Evolutionary conservation across 2,113 vertebrate genomes (phyloP), one percentile per base, ranked within the genome.

Genomic region (Perca schrenkii): DNA sequence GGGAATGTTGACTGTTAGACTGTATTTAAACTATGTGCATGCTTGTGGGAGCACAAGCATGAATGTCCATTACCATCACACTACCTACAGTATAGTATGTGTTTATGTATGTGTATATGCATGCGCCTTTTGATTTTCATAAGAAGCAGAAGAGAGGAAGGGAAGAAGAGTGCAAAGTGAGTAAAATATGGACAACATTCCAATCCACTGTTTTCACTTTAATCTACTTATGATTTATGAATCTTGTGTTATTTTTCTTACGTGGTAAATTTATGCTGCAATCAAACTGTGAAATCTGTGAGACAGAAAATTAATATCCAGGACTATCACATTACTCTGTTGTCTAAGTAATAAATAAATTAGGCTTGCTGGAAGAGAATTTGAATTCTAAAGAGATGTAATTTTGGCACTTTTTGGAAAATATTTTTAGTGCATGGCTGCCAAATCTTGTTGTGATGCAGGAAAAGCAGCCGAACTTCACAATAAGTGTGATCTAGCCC

Each of bases 1-100:
- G 34, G 69, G 71, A 70, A 83, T 87, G 84, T 89, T 90, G 88
- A 79, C 82, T 81, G 66, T 69, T 50, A 28, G 69, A 77, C 73
- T 77, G 49, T 56, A 60, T 86, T 82, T 82, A 77, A 88, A 89
- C 66, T 82, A 50, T 54, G 57, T 43, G 28, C 16, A 22, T 77
- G 79, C 53, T 77, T 49, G 8, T 71, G 14, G 15, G 58, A 2
- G 2, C 66, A 25, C 46, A 76, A 58, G 43, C 8, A 66, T 67
- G 16, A 36, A 67, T 7, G 34, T 67, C 17, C 10, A 49, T 63
- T 1, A 56, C 15, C 36, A 34, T 16, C 6, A 63, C 8, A 57
- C 40, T 15, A 4, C 17, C 40, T 17, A n/a, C 50, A 28, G 50
- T 68, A 31, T 21, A 46, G 56, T 28, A 17, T 72, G 31, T 49